Conservation (phyloP, 2,888 invertebrate genomes). For the Meiosimyza platycephala region DNA sequence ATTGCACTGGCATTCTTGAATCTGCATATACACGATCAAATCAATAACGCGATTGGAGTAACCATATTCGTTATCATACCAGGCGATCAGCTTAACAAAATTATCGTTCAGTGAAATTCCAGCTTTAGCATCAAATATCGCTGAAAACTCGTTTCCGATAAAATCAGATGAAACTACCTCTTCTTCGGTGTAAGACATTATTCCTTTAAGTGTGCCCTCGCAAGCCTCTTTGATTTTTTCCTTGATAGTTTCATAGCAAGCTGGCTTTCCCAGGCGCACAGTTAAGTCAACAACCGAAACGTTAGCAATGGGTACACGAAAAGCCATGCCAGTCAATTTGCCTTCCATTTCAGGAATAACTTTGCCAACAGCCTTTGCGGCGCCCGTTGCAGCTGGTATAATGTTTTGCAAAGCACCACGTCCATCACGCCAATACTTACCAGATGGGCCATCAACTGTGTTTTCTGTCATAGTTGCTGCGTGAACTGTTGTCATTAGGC, state of each 20-base stretch:
- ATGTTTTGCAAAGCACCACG: constrained; percentile 99
- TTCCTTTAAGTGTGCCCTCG: constrained; percentile 87
- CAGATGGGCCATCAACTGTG: constrained; percentile 97
- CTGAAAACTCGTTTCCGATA: constrained; percentile 89
- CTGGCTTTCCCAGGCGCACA: constrained; percentile 86
- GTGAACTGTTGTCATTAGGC: constrained; percentile 96
- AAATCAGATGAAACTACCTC: constrained; percentile 97
- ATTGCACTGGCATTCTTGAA: constrained; percentile 67
- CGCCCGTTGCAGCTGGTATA: constrained; percentile 98
- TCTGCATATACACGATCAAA: constrained; percentile 91
- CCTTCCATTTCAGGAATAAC: constrained; percentile 97
- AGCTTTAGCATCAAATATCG: constrained; percentile 96
- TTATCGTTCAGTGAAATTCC: constrained; percentile 93
- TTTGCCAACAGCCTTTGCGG: constrained; percentile 99
- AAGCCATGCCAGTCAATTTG: constrained; percentile 99
- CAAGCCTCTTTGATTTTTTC: constrained; percentile 88
- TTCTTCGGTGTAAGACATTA: constrained; percentile 95
- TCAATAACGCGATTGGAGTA: constrained; percentile 98
- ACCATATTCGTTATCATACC: constrained; percentile 99
- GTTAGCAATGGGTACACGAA: constrained; percentile 97
- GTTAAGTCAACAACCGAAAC: constrained; percentile 99
- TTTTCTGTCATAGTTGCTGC: constrained; percentile 99
- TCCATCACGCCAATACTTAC: constrained; percentile 95
- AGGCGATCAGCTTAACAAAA: constrained; percentile 98
- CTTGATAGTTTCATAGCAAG: constrained; percentile 90